Evolutionary conservation across 2,888 invertebrate species (phyloP).

Genomic region (Macaria liturata): DNA sequence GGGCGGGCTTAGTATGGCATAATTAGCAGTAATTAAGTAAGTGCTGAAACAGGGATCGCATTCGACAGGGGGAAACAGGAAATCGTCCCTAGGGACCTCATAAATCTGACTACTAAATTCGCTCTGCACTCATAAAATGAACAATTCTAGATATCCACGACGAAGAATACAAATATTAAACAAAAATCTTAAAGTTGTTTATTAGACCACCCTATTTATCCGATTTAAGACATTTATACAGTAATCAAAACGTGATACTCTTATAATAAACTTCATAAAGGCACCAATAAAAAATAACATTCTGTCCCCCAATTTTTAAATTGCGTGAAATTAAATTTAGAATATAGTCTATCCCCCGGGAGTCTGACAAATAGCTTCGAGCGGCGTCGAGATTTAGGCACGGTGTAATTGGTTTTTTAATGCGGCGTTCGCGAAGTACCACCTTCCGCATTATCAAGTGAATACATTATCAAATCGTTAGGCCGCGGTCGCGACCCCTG

Average conservation of each 20-base stretch:
- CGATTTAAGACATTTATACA: too few relatives aligned
- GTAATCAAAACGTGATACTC: constrained; percentile 43
- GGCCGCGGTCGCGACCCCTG: constrained; percentile 67
- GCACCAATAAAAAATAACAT: constrained; percentile 71
- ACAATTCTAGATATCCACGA: too few relatives aligned
- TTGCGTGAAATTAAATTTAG: constrained; percentile 83
- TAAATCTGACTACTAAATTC: constrained; percentile 20
- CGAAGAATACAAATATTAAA: too few relatives aligned
- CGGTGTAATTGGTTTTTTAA: constrained; percentile 83
- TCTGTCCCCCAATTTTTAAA: constrained; percentile 74
- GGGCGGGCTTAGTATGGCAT: constrained; percentile 17
- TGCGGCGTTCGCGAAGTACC: constrained; percentile 78
- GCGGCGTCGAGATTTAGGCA: constrained; percentile 76
- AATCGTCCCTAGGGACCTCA: constrained; percentile 38
- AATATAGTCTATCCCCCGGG: constrained; percentile 77
- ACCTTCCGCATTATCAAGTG: constrained; percentile 82
- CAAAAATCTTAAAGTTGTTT: too few relatives aligned
- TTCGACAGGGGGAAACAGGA: constrained; percentile 31
- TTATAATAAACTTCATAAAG: constrained; percentile 68
- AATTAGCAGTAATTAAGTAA: constrained; percentile 46
- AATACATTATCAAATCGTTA: constrained; percentile 83
- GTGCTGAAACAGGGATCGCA: constrained; percentile 41
- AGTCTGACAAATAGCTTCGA: constrained; percentile 81
- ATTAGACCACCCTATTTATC: too few relatives aligned
- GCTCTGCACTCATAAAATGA: constrained; percentile 14